Evolutionary conservation across 1,140 invertebrate species (phyloP).

Genomic region (Solenopsis fugax): DNA sequence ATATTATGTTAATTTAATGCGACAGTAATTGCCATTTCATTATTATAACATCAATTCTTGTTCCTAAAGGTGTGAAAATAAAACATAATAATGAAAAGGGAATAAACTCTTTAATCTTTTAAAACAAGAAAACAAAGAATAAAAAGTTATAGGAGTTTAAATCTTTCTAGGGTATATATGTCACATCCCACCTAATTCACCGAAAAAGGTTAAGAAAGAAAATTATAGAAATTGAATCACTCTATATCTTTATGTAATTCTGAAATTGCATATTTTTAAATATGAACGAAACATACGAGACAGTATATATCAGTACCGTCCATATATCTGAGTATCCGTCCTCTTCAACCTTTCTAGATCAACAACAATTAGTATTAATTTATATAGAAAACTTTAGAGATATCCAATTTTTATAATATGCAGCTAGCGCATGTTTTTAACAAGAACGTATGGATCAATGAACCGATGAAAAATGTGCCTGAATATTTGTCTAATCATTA

Average conservation of each 20-base stretch:
- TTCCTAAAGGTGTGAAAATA: no score
- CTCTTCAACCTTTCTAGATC: conserved; percentile 1
- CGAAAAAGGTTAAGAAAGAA: background rate
- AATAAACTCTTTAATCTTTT: no score
- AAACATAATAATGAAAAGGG: no score
- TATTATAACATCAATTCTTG: no score
- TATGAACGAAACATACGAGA: background rate
- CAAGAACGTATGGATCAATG: background rate
- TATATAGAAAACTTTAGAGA: background rate
- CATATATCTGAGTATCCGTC: conserved; percentile 19
- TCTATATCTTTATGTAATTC: background rate
- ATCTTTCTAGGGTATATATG: no score
- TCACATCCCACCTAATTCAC: no score
- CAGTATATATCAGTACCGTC: conserved; percentile 32
- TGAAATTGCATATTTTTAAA: conserved; percentile 1
- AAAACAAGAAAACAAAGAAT: no score
- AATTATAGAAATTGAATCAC: background rate
- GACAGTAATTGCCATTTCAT: no score
- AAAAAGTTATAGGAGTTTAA: no score
- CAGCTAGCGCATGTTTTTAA: background rate
- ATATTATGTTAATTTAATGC: no score
- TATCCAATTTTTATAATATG: conserved; percentile 26
- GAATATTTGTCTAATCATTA: conserved; percentile 28
- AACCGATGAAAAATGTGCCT: conserved; percentile 38
- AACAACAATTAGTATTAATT: conserved; percentile 29